Evolutionary conservation across 2,888 invertebrate species (phyloP), one percentile per base, ranked within the genome.

Genomic region (Chironomus riparius): DNA sequence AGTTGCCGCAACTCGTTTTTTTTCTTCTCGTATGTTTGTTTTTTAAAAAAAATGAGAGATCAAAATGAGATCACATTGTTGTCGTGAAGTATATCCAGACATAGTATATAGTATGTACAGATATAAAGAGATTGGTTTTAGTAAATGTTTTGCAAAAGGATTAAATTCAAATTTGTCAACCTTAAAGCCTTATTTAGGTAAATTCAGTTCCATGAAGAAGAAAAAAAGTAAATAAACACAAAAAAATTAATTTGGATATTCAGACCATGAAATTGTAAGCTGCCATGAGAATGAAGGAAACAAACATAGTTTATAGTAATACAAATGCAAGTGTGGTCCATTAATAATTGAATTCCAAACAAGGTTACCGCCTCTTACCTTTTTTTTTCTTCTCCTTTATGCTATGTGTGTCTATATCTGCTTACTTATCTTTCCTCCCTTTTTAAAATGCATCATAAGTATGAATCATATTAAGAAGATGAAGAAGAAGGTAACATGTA

Each of bases 131-230:
- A 38, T 38, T 38, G 38, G 38, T 38, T 38, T 38, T 38, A 28
- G 15, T 15, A 68, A 38, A 68, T 15, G 15, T 48, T 73, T 73
- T 21, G 62, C 72, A 24, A 24, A 74, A 74, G 74, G 68, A 68
- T 74, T 74, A 74, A 47, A 68, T 38, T 74, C 68, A 74, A 74
- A 74, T 74, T 74, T 74, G 74, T 74, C 74, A 68, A 38, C 21
- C 65, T 47, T 21, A 48, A 56, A 56, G 56, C 56, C 56, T 18
- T 18, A 56, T 56, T 56, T 15, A 56, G 38, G 38, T 38, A 38
- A 38, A 38, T 38, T 68, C 6, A 22, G 2, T 15, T 7, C 7
- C 47, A 22, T 3, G 22, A 68, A 68, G 4, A 22, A 10, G 47
- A 3, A 24, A 69, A 38, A 38, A 38, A 38, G 38, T 38, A 38